These are phyloP conservation scores for Salpingus planirostris DNA, from an alignment of 2,888 invertebrate species.

Conservation along the genomic window DNA sequence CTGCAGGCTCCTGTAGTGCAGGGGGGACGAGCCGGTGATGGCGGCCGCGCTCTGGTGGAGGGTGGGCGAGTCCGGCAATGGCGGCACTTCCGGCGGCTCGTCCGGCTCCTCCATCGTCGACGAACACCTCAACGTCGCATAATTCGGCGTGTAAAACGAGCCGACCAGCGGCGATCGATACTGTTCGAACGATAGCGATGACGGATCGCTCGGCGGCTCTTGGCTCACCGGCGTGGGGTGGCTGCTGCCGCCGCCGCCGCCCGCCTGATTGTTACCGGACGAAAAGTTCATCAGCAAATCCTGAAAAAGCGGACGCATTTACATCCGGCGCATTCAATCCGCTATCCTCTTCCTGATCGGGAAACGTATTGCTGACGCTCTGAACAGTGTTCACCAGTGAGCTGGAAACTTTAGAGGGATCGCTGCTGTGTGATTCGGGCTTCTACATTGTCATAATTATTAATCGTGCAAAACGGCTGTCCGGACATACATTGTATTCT, in stretches of 20 bases:
- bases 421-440: too few species aligned
- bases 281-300: conserved; percentile 51
- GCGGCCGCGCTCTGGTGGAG: conserved; percentile 31
- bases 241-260: conserved; percentile 24
- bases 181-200: conserved; percentile 42
- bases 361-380: too few species aligned
- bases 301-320: too few species aligned
- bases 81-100: conserved; percentile 35
- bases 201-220: conserved; percentile 34
- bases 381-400: too few species aligned
- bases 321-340: too few species aligned
- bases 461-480: too few species aligned
- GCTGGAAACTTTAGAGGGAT: too few species aligned
- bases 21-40: conserved; percentile 28
- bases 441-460: too few species aligned
- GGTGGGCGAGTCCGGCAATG: conserved; percentile 34
- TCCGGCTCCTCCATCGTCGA: conserved; percentile 26
- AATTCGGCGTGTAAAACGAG: conserved; percentile 45
- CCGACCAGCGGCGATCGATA: conserved; percentile 48
- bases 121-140: conserved; percentile 40
- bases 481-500: too few species aligned
- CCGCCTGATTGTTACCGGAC: conserved; percentile 41
- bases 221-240: conserved; percentile 40
- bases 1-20: conserved; percentile 39
- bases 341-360: too few species aligned